Conservation (phyloP, 2,797 vertebrate species). For the Benthosema pterotum region DNA sequence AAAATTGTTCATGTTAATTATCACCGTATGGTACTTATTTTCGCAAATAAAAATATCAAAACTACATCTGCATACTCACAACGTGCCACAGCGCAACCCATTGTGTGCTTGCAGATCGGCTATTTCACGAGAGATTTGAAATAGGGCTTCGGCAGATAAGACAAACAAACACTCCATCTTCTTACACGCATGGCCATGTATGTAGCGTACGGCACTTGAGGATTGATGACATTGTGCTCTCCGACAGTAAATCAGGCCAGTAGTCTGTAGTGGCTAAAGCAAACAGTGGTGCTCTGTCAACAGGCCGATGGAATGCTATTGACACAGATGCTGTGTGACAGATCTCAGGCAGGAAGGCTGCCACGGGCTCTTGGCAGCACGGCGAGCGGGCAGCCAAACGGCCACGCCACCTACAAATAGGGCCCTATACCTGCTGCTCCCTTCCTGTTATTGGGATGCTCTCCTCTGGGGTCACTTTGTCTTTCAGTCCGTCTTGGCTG, state of each 20-base stretch:
- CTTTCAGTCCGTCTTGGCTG: conserved; percentile 31
- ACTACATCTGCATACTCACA: too few species aligned
- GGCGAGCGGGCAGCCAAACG: conserved; percentile 44
- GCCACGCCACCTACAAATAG: conserved; percentile 45
- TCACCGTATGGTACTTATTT: too few species aligned
- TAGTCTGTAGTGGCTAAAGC: conserved; percentile 70
- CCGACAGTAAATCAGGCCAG: conserved; percentile 74
- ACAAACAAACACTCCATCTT: conserved; percentile 66
- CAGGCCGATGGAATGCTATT: conserved; percentile 79
- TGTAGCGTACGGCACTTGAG: conserved; percentile 55
- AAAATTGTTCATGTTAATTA: too few species aligned
- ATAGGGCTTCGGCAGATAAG: conserved; percentile 33
- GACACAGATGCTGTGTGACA: conserved; percentile 82
- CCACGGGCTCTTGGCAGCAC: conserved; percentile 61
- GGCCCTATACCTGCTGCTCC: conserved; percentile 66
- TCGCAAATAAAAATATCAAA: too few species aligned
- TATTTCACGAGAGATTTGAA: too few species aligned
- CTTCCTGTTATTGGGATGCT: conserved; percentile 64
- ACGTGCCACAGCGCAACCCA: too few species aligned
- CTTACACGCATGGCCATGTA: conserved; percentile 58
- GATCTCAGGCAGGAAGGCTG: conserved; percentile 70
- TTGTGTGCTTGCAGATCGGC: too few species aligned
- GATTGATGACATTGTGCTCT: conserved; percentile 77
- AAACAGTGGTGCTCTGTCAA: conserved; percentile 79
- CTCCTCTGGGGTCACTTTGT: conserved; percentile 28